These are phyloP conservation scores for Protobothrops flavoviridis DNA, from an alignment of 2,113 vertebrate species.

Conservation along the genomic window DNA sequence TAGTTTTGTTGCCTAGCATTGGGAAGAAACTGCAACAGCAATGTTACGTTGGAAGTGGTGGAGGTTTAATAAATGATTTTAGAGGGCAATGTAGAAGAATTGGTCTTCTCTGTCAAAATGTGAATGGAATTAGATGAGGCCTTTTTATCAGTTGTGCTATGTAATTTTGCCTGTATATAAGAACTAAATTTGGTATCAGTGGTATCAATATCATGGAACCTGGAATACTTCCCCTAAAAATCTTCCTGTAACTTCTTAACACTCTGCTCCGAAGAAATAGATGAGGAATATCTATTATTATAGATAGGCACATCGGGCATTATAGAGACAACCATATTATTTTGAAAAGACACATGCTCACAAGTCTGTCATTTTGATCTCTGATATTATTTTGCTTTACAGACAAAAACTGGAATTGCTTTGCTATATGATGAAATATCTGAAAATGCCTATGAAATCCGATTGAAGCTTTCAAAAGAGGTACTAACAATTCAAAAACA, in stretches of 20 bases:
- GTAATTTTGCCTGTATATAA: background rate
- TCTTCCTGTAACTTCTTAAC: background rate
- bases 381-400: conserved; percentile 50
- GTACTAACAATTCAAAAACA: conserved; percentile 88
- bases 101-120: background rate
- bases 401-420: conserved; percentile 89
- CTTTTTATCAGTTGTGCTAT: background rate
- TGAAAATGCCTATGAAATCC: conserved; percentile 84
- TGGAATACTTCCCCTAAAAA: background rate
- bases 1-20: background rate
- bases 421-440: conserved; percentile 81
- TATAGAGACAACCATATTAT: background rate
- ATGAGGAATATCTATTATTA: background rate
- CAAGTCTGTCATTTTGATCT: conserved; percentile 2
- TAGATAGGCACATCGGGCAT: background rate
- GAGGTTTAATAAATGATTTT: background rate
- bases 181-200: background rate
- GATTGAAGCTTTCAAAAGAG: conserved; percentile 87
- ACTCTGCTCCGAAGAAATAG: background rate
- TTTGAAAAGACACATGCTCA: background rate
- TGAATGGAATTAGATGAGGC: background rate
- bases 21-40: background rate
- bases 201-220: background rate
- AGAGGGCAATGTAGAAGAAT: background rate
- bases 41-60: background rate